Evolutionary conservation across 2,888 invertebrate species (phyloP), one percentile per base, ranked within the genome.

Genomic region (Cetonia aurata): DNA sequence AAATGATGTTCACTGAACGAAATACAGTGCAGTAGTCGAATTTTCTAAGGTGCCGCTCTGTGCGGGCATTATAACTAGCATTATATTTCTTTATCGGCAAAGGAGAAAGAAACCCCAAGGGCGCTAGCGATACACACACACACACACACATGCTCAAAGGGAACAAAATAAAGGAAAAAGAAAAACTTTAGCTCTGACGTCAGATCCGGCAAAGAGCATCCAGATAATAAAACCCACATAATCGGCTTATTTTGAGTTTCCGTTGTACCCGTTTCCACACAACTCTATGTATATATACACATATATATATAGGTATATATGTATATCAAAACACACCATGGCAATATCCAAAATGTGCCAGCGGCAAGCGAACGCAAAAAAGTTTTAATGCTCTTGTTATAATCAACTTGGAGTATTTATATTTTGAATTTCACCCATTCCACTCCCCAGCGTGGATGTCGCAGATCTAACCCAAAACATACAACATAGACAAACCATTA

Each of bases 151-250:
- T 3, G 8, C 50, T 9, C 6, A 50, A 50, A 8, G 9, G 17
- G 15, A 50, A 19, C 19, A 19, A 19, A 17, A 19, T 50, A 15
- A 8, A 50, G 9, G 19, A 9, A 15, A 15, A 50, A 48, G 25
- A 60, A 59, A 41, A 59, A 48, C 46, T 41, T 60, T 46, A 17
- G 10, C 13, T 4, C 31, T 46, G 65, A 42, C 33, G 62, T 50
- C 55, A 44, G 33, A 55, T 41, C 66, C 69, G 56, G 56, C 53
- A 70, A 55, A 60, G 53, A 66, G 69, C 56, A 66, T 57, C 59
- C 67, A 67, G 72, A 72, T 66, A 69, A 72, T 69, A 72, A 72
- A 72, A 69, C 66, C 69, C 52, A 72, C 41, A 52, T 69, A 72
- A 72, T 69, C 72, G 69, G 72, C 72, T 72, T 72, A 72, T 48